Evolutionary conservation across 2,888 invertebrate species (phyloP).

Genomic region (Linhomoeus sp.): DNA sequence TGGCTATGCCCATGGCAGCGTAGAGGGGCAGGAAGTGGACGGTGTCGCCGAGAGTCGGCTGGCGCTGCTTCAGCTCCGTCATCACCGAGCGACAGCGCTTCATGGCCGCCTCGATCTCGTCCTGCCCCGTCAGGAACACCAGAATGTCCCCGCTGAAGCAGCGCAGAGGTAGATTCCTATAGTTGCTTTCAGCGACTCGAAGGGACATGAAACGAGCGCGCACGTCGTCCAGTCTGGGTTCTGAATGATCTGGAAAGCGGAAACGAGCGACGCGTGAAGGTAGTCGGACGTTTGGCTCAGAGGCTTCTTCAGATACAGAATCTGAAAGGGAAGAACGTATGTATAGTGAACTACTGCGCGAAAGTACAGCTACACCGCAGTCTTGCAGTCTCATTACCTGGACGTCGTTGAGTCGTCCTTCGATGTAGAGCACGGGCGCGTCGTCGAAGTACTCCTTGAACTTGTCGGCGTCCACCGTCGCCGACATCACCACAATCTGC

Average conservation of each 20-base stretch:
- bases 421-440: constrained; percentile 64
- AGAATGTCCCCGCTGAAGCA: constrained; percentile 17
- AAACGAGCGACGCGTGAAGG: no score
- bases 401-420: constrained; percentile 61
- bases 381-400: no score
- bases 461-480: constrained; percentile 78
- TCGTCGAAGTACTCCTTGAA: constrained; percentile 70
- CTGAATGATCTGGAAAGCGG: no score
- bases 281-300: no score
- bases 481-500: constrained; percentile 75
- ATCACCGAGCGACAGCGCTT: no score
- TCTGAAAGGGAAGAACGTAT: no score
- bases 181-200: not conserved
- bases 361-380: no score
- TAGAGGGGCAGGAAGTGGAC: constrained; percentile 58
- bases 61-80: no score
- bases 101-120: constrained; percentile 54
- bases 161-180: not conserved
- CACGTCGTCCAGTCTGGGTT: no score
- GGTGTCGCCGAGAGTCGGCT: not conserved
- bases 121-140: constrained; percentile 58
- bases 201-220: no score
- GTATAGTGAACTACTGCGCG: no score
- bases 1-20: constrained; percentile 59
- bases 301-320: no score